Evolutionary conservation across 2,113 vertebrate species (phyloP).

Genomic region (Hiodon alosoides): DNA sequence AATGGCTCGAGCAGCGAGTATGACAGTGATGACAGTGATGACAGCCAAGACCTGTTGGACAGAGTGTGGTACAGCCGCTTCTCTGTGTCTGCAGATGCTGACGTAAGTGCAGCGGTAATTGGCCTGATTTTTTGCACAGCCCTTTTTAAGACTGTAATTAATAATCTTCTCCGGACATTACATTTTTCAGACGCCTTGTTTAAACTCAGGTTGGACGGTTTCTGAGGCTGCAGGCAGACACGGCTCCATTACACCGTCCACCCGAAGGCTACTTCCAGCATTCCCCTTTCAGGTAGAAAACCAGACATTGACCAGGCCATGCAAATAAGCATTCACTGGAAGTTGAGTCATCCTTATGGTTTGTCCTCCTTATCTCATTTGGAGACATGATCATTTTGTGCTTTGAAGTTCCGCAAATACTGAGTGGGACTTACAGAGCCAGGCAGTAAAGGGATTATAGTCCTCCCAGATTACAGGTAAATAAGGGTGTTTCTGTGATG

Average conservation of each 20-base stretch:
- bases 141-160: background rate
- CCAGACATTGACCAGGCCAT: background rate
- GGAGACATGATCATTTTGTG: background rate
- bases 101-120: constrained; percentile 18
- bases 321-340: background rate
- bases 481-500: background rate
- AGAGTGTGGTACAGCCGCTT: constrained; percentile 18
- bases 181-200: constrained; percentile 14
- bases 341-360: background rate
- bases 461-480: background rate
- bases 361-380: background rate
- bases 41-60: constrained; percentile 1
- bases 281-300: constrained; percentile 22
- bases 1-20: background rate
- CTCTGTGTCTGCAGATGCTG: constrained; percentile 27
- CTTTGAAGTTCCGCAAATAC: background rate
- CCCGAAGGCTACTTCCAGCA: constrained; percentile 32
- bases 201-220: background rate
- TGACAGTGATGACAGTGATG: constrained; percentile 28
- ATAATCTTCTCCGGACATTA: background rate
- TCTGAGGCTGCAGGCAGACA: constrained; percentile 29
- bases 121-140: background rate
- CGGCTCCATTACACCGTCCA: constrained; percentile 34
- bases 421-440: background rate
- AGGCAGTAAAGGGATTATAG: background rate